Evolutionary conservation across 1,140 invertebrate species (phyloP), one percentile per base, ranked within the genome.

Genomic region (Drosophila suzukii): DNA sequence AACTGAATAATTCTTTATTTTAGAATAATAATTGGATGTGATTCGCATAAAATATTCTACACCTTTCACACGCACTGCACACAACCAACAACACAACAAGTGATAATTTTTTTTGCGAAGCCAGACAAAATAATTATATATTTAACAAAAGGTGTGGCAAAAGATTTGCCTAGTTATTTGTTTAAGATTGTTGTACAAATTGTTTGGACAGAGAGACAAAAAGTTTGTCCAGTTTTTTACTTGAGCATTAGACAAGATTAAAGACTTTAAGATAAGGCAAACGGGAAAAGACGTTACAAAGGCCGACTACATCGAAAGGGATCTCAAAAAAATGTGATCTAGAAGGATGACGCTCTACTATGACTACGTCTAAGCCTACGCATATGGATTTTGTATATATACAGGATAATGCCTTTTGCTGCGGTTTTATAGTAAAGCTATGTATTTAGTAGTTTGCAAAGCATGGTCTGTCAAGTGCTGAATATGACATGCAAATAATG

Each of bases 241-340:
- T 47, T 67, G 24, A 70, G 63, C 62, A 6, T 41, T 17, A 34
- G 44, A 66, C 24, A 66, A 66, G 36, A 67, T 49, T 12, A 30
- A 44, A 36, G 38, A 68, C 65, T 51, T 53, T 66, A 3, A 49
- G 67, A 50, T 71, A 71, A 71, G 67, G 67, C 67, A 44, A 58
- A 71, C 44, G 57, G 67, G 43, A 71, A 70, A 71, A 47, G 50
- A 68, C 36, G 24, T 61, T 56, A 47, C 32, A 11, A 70, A 70
- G 36, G 39, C 50, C 27, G 8, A 17, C 46, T 54, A 36, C 12
- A 13, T 43, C 17, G 0, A 53, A 43, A 32, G n/a, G 27, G 17
- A 51, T 27, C 7, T 47, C 3, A 27, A 43, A 24, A 53, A 32
- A 55, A 38, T 32, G 15, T 27, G 15, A 32, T 41, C 7, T 61